phyloP scores from a whole-genome alignment of 2,113 vertebrate genomes.

The Grammomys surdaster region DNA sequence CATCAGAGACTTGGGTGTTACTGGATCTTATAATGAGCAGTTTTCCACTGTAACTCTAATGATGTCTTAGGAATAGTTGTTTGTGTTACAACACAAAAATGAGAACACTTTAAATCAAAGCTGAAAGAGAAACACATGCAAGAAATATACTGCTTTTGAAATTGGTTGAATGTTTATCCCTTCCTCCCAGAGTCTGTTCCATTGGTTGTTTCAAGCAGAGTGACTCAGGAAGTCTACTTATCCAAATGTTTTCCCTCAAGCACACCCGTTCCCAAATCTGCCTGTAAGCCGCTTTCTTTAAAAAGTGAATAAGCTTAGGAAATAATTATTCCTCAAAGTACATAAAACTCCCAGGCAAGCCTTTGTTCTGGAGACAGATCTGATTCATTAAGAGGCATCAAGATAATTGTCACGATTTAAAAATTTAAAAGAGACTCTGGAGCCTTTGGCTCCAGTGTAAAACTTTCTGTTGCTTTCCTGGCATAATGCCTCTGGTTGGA shows the following conservation, averaged over 20 bases:
- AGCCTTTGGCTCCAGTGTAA: slow-evolving; percentile 87
- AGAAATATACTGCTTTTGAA: slow-evolving; percentile 69
- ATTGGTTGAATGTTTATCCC: slow-evolving; percentile 40
- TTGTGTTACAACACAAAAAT: not conserved
- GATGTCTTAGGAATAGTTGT: not conserved
- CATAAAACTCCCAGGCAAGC: slow-evolving; percentile 81
- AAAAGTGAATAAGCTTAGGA: slow-evolving; percentile 86
- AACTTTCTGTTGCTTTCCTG: slow-evolving; percentile 88
- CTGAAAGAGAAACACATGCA: slow-evolving; percentile 65
- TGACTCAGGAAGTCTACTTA: slow-evolving; percentile 84
- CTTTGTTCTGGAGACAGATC: slow-evolving; percentile 86
- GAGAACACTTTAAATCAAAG: not conserved
- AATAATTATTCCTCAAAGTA: slow-evolving; percentile 84
- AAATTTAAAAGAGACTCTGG: slow-evolving; percentile 88
- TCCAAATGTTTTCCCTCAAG: slow-evolving; percentile 87
- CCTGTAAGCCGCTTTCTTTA: slow-evolving; percentile 84
- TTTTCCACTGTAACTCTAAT: not conserved
- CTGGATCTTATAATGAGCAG: not conserved
- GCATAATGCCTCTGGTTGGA: slow-evolving; percentile 86
- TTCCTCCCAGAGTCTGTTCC: slow-evolving; percentile 69
- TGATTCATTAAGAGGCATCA: slow-evolving; percentile 89
- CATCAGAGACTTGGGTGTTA: not conserved
- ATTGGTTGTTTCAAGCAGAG: slow-evolving; percentile 79
- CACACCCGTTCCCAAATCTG: slow-evolving; percentile 85
- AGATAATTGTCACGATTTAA: slow-evolving; percentile 91